phyloP scores from a whole-genome alignment of 2,888 invertebrate species.

The Chrysotoxum bicinctum region DNA sequence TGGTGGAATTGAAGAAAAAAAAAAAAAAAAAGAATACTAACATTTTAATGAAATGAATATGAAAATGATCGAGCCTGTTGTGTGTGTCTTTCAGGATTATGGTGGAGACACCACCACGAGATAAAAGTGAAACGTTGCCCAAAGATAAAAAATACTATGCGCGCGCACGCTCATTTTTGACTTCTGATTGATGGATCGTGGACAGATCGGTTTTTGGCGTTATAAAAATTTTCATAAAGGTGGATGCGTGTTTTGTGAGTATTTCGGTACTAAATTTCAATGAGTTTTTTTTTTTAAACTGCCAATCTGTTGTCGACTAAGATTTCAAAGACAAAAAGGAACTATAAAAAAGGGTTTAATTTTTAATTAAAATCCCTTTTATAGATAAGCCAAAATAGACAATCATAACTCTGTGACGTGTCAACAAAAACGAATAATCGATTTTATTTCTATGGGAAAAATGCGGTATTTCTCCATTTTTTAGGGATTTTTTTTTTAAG shows the following conservation, averaged over 20 bases:
- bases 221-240: conserved; percentile 33
- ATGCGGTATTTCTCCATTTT: background rate
- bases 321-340: background rate
- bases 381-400: background rate
- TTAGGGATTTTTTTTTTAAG: background rate
- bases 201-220: conserved; percentile 66
- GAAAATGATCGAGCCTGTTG: conserved; percentile 25
- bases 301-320: conserved; percentile 7
- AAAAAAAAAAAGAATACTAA: conserved; percentile 2
- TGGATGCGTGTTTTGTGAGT: background rate
- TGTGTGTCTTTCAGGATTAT: conserved; percentile 38
- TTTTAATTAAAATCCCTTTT: background rate
- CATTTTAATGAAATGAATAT: conserved; percentile 18
- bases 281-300: conserved; percentile 10
- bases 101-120: conserved; percentile 29
- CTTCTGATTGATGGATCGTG: conserved; percentile 68
- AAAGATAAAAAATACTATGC: conserved; percentile 40
- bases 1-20: conserved; percentile 9
- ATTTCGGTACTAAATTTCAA: conserved; percentile 6
- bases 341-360: background rate
- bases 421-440: background rate
- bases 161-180: conserved; percentile 39
- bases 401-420: background rate
- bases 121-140: conserved; percentile 49
- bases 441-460: background rate